Evolutionary conservation across 2,113 vertebrate genomes (phyloP).

Genomic region (Pseudopipra pipra): DNA sequence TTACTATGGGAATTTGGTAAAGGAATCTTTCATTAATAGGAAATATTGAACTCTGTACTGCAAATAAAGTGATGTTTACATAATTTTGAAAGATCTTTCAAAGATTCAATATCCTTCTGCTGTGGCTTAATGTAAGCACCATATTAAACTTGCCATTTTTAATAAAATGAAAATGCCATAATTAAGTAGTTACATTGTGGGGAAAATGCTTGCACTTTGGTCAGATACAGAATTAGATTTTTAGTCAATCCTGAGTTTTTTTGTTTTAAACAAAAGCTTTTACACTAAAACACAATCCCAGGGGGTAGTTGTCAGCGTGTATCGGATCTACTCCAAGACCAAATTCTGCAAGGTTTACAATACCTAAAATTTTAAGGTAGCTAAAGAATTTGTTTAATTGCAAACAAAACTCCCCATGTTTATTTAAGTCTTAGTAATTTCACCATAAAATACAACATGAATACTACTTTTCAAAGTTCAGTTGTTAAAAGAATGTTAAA

Average conservation of each 20-base stretch:
- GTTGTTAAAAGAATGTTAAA: neutral
- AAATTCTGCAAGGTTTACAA: neutral
- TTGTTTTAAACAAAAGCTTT: neutral
- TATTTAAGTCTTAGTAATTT: neutral
- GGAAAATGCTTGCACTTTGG: neutral
- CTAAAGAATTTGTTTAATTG: neutral
- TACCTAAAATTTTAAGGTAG: neutral
- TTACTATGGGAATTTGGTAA: slow-evolving; percentile 65
- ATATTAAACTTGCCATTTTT: slow-evolving; percentile 31
- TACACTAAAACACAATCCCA: neutral
- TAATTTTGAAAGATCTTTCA: slow-evolving; percentile 63
- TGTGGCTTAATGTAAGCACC: slow-evolving; percentile 11
- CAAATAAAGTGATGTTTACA: slow-evolving; percentile 66
- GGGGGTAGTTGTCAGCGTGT: neutral
- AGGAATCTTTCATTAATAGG: slow-evolving; percentile 68
- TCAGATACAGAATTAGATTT: neutral
- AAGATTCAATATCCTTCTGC: slow-evolving; percentile 49
- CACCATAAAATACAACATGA: neutral
- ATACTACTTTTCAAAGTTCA: neutral
- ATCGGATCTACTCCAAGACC: neutral
- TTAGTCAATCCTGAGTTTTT: neutral
- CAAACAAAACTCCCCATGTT: neutral
- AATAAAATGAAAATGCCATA: slow-evolving; percentile 19
- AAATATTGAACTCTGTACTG: slow-evolving; percentile 52
- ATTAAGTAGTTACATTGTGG: neutral